phyloP scores from a whole-genome alignment of 1,140 invertebrate species.

The Octopus sinensis region DNA sequence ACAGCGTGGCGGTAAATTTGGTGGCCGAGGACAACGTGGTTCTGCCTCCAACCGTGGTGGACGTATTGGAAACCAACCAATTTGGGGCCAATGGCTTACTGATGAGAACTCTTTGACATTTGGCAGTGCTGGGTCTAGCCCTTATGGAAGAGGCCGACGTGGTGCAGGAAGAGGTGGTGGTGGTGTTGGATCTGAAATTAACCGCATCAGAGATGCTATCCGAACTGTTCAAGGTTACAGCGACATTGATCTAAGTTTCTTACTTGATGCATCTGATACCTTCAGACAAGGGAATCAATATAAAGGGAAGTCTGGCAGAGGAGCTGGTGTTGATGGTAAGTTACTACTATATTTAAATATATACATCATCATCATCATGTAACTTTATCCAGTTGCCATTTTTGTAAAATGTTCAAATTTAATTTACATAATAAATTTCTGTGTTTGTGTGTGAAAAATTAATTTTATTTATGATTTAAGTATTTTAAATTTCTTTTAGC shows the following conservation, averaged over 20 bases:
- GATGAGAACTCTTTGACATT: neutral
- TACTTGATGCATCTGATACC: neutral
- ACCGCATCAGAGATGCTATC: slow-evolving; percentile 5
- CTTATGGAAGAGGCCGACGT: neutral
- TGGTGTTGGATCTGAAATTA: neutral
- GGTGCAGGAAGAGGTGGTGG: neutral
- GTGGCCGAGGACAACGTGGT: neutral
- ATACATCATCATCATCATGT: neutral
- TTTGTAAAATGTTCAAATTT: neutral
- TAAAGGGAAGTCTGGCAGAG: slow-evolving; percentile 7
- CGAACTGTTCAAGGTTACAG: slow-evolving; percentile 8
- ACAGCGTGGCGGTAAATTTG: slow-evolving; percentile 1
- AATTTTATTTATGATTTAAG: neutral
- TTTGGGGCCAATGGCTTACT: slow-evolving; percentile 4
- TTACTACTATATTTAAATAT: neutral
- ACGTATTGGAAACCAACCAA: neutral
- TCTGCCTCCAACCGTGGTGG: neutral
- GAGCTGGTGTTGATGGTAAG: neutral
- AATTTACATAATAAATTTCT: neutral
- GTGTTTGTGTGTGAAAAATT: neutral
- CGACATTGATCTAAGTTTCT: slow-evolving; percentile 1
- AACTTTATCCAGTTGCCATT: neutral
- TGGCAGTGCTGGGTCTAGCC: neutral
- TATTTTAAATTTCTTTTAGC: neutral
- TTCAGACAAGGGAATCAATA: slow-evolving; percentile 6